Percentiles rank a stretch among this genome's conserved stretches.
Conservation (phyloP, 2,113 vertebrate genomes). For the Scomber japonicus region DNA sequence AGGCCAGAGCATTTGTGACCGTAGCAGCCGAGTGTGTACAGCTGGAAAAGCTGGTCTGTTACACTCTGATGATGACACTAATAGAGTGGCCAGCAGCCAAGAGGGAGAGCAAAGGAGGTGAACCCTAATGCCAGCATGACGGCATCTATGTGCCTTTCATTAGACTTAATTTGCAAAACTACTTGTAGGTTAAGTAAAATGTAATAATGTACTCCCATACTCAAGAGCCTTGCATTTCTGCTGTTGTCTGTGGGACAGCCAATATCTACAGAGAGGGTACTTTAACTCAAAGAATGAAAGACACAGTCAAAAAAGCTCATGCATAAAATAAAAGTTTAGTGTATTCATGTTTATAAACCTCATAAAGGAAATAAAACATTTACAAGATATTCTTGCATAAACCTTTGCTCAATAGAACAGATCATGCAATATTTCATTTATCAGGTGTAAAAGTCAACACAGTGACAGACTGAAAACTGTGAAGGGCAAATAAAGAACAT, state of each 20-base stretch:
- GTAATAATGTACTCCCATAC: not conserved
- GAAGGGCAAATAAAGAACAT: slow-evolving; percentile 20
- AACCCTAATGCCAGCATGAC: slow-evolving; percentile 49
- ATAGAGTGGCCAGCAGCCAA: slow-evolving; percentile 39
- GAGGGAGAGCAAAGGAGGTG: slow-evolving; percentile 18
- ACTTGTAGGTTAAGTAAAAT: slow-evolving; percentile 17
- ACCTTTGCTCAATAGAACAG: not conserved
- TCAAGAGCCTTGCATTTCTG: not conserved
- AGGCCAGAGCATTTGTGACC: not conserved
- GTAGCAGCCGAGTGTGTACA: slow-evolving; percentile 13
- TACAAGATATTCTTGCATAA: not conserved
- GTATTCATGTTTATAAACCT: not conserved
- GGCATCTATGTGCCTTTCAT: slow-evolving; percentile 43
- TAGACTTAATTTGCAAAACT: slow-evolving; percentile 42
- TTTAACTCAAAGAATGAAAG: not conserved
- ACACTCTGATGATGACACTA: slow-evolving; percentile 42
- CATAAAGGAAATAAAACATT: not conserved
- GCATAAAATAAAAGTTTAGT: not conserved
- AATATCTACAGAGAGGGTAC: not conserved
- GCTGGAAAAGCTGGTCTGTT: not conserved
- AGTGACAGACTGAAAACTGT: not conserved
- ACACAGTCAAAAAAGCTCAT: not conserved
- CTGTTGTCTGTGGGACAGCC: not conserved
- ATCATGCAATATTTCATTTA: not conserved
- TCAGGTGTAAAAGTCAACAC: not conserved